Evolutionary conservation across 2,113 vertebrate species (phyloP).

Genomic region (Gavia stellata): DNA sequence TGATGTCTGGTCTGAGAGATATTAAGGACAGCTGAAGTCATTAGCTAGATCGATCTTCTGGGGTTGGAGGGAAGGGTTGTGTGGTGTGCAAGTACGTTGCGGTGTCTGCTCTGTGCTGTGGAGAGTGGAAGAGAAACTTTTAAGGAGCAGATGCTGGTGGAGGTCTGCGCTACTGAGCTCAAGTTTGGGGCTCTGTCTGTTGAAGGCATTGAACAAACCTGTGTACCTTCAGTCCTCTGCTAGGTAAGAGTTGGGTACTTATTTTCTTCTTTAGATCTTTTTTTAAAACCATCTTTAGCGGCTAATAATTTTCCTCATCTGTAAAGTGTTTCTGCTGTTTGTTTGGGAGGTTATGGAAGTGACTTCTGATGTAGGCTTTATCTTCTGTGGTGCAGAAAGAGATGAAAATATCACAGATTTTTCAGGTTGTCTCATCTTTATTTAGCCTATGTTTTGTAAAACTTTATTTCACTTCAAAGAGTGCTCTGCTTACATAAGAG

Average conservation of each 20-base stretch:
- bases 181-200: background rate
- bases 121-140: rapidly evolving
- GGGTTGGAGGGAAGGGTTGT: rapidly evolving
- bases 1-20: background rate
- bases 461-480: background rate
- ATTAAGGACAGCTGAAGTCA: background rate
- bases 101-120: rapidly evolving
- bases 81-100: rapidly evolving
- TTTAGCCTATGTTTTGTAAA: constrained; percentile 13
- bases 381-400: background rate
- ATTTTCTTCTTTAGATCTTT: background rate
- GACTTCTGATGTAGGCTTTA: background rate
- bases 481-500: background rate
- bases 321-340: background rate
- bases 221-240: background rate
- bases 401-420: background rate
- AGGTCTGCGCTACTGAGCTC: rapidly evolving
- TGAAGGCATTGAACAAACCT: rapidly evolving
- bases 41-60: rapidly evolving
- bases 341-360: background rate
- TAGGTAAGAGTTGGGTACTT: background rate
- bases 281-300: background rate
- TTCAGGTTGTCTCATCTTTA: background rate
- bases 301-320: background rate
- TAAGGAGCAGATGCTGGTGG: background rate